Base-by-base conservation (phyloP, 2,888 invertebrate genomes). In the Drosophila dives region DNA sequence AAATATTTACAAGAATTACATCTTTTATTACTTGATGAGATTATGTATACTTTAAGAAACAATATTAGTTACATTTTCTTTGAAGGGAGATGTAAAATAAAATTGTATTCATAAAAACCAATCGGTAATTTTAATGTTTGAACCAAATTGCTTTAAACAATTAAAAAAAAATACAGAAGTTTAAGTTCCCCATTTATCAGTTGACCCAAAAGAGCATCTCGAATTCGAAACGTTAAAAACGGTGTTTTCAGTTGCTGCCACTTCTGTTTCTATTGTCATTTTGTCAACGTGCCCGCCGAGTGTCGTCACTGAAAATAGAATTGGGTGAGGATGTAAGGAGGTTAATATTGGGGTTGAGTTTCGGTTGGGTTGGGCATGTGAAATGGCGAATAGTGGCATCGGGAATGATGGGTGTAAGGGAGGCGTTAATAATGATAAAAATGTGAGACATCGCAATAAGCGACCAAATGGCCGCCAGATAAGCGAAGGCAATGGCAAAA, bases 381-480 rank as follows among this genome's bases (percentile, higher is more conserved):
- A 42, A 42, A 68, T 60, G 60, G 74, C 42, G 53, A 53, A 56
- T 48, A 23, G 74, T 38, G 33, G 59, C 40, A 20, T 55, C 48
- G 58, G 65, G 53, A 32, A 29, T 32, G 12, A 32, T 32, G 12
- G 62, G 59, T 40, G 63, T 59, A 54, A 66, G 36, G 34, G 60
- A 50, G 59, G 70, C 70, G 67, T 67, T 67, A 82, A 88, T 88
- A 83, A 83, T 85, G 90, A 87, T 89, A 89, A 88, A 75, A 80
- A 77, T 90, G 83, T 88, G 86, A 88, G 89, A 90, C 89, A 88
- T 77, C 70, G 88, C 86, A 87, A 87, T 82, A 87, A 85, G 89
- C 77, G 74, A 69, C 77, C 79, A 79, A 73, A 87, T 88, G 83
- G 70, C 63, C 73, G 49, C 40, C 59, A 80, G 90, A 85, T 85